Evolutionary conservation across 2,797 vertebrate genomes (phyloP).

Genomic region (Pteronotus mesoamericanus): DNA sequence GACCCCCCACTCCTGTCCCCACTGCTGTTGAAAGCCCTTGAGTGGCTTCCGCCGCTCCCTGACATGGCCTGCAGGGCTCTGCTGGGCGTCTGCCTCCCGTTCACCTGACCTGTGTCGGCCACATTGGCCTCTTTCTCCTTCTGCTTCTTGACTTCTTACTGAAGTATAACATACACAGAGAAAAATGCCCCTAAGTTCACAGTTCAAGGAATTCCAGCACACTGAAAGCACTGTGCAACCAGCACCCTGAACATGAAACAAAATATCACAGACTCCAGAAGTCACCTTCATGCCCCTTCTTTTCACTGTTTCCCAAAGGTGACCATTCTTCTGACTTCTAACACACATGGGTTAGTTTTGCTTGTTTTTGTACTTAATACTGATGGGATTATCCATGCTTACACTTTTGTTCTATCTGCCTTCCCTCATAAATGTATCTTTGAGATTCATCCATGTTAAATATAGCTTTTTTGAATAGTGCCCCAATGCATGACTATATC

Average conservation of each 20-base stretch:
- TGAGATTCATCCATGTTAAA: background rate
- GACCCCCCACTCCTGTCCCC: background rate
- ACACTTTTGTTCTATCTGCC: background rate
- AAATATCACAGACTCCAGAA: background rate
- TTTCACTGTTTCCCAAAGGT: background rate
- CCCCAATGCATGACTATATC: too few species aligned
- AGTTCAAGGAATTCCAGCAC: background rate
- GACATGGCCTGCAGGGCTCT: background rate
- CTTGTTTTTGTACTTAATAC: background rate
- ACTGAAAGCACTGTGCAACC: background rate
- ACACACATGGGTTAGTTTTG: background rate
- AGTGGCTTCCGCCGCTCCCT: too few species aligned
- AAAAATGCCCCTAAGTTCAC: background rate
- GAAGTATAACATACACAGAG: background rate
- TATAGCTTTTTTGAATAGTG: background rate
- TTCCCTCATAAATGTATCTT: background rate
- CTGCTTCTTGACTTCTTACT: background rate
- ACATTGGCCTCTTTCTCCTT: background rate
- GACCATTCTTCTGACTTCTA: background rate
- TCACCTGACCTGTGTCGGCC: background rate
- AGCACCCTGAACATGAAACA: background rate
- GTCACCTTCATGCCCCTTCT: background rate
- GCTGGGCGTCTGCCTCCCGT: background rate
- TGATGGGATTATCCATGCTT: background rate
- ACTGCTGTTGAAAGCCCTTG: too few species aligned